A percentile compares a stretch with the other conserved stretches of the same genome.
These are phyloP conservation scores for Aquatica leii DNA, from an alignment of 2,888 invertebrate genomes.

Conservation along the genomic window DNA sequence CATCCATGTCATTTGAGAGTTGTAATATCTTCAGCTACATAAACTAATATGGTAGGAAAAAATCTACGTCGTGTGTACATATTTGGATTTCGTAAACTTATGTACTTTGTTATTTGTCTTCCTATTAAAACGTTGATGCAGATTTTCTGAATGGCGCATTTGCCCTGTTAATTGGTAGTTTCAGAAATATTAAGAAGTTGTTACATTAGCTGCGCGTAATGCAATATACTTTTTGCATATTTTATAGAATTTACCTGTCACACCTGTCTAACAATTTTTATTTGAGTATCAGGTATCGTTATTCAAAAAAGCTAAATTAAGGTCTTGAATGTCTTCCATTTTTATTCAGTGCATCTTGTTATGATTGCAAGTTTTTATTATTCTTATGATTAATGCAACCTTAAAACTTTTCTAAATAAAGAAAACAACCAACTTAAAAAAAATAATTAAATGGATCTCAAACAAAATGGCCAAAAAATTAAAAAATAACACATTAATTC, in stretches of 20 bases:
- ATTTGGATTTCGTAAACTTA: background rate
- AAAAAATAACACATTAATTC: no score
- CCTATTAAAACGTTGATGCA: background rate
- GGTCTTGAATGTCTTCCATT: no score
- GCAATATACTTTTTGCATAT: background rate
- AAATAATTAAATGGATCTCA: no score
- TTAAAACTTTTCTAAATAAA: no score
- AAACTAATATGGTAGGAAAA: background rate
- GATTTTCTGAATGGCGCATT: background rate
- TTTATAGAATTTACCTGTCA: background rate
- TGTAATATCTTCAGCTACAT: background rate
- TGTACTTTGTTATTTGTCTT: background rate
- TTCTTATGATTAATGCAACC: no score
- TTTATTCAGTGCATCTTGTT: no score
- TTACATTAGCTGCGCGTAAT: background rate
- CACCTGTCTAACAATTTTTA: background rate
- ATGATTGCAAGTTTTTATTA: no score
- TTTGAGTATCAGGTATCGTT: no score
- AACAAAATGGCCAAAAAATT: no score
- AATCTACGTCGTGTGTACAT: background rate
- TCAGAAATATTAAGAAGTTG: background rate
- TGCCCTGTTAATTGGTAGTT: background rate
- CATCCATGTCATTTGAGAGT: no score
- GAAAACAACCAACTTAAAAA: no score
- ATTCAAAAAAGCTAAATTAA: no score